Base-by-base conservation (phyloP, 2,888 invertebrate species). In the Yponomeuta evonymella region DNA sequence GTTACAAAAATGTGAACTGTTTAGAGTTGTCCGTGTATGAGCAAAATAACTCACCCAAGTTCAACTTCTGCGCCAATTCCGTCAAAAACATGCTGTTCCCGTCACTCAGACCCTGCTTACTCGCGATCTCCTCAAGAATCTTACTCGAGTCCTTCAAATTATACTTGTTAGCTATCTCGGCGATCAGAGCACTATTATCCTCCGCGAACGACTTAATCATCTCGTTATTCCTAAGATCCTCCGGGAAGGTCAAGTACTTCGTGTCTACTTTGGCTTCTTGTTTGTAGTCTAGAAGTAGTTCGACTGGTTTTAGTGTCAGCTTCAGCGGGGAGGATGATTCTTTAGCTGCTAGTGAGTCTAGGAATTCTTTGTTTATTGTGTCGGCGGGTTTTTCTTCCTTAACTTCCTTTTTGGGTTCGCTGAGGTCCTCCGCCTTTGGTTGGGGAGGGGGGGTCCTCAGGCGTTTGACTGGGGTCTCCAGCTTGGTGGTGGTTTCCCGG, bases 331-430 rank as follows among this genome's bases (percentile, higher is more conserved):
- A 23, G 11, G 65, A 62, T 23, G 75, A 76, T 0, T 84, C 83
- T 48, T 81, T 81, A 0, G 89, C 84, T 0, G 89, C 84, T 0
- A 92, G 72, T 0, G 92, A 90, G 0, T 90, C 92, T 3, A 92
- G 74, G 73, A 92, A 92, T 71, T 92, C 91, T 33, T 87, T 77
- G 73, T 92, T 92, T 48, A 91, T 71, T 62, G 89, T 88, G 43
- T 88, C 89, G 0, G 92, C 92, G 0, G 88, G 87, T 69, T 88
- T 88, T 58, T 58, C 51, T 8, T 58, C 15, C 15, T 58, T 58
- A 1, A 15, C 15, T 8, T 58, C 51, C 51, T 58, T 58, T 58
- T 58, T 58, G 3, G 51, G 12, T 1, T 58, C 51, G 51, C 51
- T 58, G 51, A 58, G 51, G 51, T 58, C 51, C 6, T 51, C 51